Evolutionary conservation across 2,888 invertebrate species (phyloP), one percentile per base, ranked within the genome.

Genomic region (Ligdia adustata): DNA sequence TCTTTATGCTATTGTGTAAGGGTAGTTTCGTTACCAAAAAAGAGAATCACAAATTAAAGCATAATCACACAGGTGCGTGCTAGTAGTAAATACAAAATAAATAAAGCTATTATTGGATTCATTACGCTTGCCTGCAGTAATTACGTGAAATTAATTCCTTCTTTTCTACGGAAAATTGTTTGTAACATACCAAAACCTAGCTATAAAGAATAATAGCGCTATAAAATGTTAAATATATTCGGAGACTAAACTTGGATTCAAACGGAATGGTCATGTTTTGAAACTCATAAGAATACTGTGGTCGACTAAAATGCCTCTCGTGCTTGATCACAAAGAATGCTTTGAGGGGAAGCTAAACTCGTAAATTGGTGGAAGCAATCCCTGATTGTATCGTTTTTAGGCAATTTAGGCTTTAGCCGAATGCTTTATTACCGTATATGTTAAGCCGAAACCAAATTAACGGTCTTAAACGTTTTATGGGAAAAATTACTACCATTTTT

Each of bases 231-330:
- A 68, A 82, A 78, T 72, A 75, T 79, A 79, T 78, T 72, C 71
- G 71, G 54, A 69, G 62, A 65, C 66, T 64, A 69, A 69, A 64
- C 60, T 65, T 61, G 72, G 73, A 69, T 78, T 79, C 72, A 76
- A 83, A 82, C 78, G 81, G 78, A 81, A 84, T 83, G 82, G 70
- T 77, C 77, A 77, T 85, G 83, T 87, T 85, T 83, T 72, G 77
- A 75, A 79, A 82, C 76, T 76, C 69, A 76, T 77, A 79, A 77
- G 77, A 81, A 80, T 79, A 83, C 78, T 75, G 78, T 73, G 72
- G 65, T 66, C 69, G 69, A 75, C 70, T 70, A 80, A 79, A 83
- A 88, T 86, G 75, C 82, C 74, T 63, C 57, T 69, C 78, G 73
- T 73, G 75, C 70, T 67, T 75, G 55, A 57, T 24, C 52, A 66